Conservation (phyloP, 2,888 invertebrate genomes). For the Sycophila texana region DNA sequence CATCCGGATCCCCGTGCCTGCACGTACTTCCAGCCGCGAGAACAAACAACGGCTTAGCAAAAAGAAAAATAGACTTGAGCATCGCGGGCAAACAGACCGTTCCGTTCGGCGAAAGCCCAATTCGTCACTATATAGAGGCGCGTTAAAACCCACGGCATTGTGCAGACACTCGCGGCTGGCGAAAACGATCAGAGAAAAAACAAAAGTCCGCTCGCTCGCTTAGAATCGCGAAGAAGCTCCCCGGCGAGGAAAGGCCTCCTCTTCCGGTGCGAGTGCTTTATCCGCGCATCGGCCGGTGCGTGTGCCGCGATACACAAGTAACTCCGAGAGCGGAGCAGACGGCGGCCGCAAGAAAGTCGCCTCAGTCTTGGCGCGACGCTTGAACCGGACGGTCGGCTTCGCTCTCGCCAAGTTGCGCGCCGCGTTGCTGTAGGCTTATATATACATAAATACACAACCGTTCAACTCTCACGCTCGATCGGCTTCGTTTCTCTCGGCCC, state of each 20-base stretch:
- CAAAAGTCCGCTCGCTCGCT: background rate
- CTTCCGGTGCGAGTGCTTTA: background rate
- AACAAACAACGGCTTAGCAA: too few species aligned
- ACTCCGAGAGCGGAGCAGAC: constrained; percentile 24
- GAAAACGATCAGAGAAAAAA: background rate
- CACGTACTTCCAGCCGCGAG: too few species aligned
- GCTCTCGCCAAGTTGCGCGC: too few species aligned
- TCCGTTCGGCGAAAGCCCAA: background rate
- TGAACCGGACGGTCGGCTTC: constrained; percentile 41
- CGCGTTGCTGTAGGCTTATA: background rate
- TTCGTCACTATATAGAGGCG: background rate
- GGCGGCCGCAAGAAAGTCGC: constrained; percentile 36
- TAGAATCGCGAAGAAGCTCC: background rate
- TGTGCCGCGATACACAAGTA: background rate
- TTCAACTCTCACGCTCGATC: background rate
- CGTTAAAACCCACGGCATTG: background rate
- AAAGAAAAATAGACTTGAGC: too few species aligned
- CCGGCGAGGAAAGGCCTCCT: background rate
- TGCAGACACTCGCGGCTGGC: background rate
- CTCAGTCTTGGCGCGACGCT: constrained; percentile 54
- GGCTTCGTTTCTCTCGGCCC: background rate
- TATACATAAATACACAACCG: background rate
- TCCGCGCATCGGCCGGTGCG: background rate
- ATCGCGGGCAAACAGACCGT: too few species aligned
- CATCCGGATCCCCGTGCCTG: too few species aligned